Evolutionary conservation across 2,113 vertebrate species (phyloP), one percentile per base, ranked within the genome.

Genomic region (Passer montanus): DNA sequence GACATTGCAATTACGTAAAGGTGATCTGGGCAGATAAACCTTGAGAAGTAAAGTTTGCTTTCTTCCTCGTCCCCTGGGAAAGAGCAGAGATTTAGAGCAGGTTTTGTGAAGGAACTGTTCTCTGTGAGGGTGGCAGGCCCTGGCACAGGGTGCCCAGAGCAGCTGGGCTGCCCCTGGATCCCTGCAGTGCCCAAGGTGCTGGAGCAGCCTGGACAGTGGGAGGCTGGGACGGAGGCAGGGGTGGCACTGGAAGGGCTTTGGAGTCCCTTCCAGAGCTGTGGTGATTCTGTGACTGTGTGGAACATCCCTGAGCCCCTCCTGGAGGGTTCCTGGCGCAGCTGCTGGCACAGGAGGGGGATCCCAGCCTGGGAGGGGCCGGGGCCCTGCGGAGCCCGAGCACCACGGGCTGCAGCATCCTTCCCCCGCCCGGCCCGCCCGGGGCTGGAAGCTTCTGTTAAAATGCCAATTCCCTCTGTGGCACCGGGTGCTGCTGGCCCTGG

Each of bases 401-500:
- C 66, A 1, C 2, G 79, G 62, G 41, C n/a, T 46, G 35, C 0
- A 0, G 19, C 35, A 7, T 10, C 50, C 86, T 79, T 83, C 53
- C 22, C 8, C 41, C 46, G 4, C 16, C 55, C 37, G 4, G 37
- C 12, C 56, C 76, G 66, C 13, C 59, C 4, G 3, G 64, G 64
- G 72, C 83, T 64, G 28, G 27, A 3, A 43, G 55, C 24, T 85
- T 50, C 53, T 56, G 27, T 76, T 15, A 1, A 56, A 43, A 59
- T 8, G 18, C 63, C 8, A 1, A 83, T 60, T 46, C 35, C 75
- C 56, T 1, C 10, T 0, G 22, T 37, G 33, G 35, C 26, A 24
- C 5, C 6, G 8, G 39, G 13, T 2, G 2, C 66, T 15, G 13
- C 1, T 41, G 60, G 4, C 0, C 3, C 89, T 56, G 13, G 76